Conservation (phyloP, 2,888 invertebrate species). For the Cybosia mesomella region DNA sequence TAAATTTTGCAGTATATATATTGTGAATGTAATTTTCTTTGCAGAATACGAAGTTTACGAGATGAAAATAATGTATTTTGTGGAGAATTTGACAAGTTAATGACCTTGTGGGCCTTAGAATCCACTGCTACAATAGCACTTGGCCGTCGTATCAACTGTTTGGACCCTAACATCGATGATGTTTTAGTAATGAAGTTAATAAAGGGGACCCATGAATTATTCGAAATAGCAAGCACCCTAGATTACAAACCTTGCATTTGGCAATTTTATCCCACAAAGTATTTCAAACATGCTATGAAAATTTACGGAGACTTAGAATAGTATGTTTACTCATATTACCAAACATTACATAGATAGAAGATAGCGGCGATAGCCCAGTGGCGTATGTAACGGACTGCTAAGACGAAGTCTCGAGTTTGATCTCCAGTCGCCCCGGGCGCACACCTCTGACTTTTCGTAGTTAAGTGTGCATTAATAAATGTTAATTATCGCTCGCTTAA, state of each 20-base stretch:
- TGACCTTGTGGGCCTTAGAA: conserved; percentile 17
- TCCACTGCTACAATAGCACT: conserved; percentile 10
- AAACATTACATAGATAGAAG: too few relatives aligned
- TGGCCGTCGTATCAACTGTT: conserved; percentile 14
- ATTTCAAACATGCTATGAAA: conserved; percentile 59
- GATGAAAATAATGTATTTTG: background rate
- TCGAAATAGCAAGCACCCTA: conserved; percentile 71
- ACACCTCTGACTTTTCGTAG: too few relatives aligned
- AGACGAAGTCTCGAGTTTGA: too few relatives aligned
- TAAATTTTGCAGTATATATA: background rate
- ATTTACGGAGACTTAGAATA: conserved; percentile 11
- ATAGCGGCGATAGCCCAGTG: too few relatives aligned
- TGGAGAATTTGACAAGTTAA: conserved; percentile 10
- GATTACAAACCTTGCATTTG: conserved; percentile 52
- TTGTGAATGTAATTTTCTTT: background rate
- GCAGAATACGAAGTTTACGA: conserved; percentile 1
- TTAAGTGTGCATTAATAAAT: too few relatives aligned
- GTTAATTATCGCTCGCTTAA: too few relatives aligned
- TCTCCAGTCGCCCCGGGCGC: too few relatives aligned
- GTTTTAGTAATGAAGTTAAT: conserved; percentile 8
- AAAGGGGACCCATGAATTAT: conserved; percentile 8
- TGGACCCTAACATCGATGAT: background rate
- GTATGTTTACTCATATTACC: background rate
- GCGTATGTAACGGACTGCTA: too few relatives aligned
- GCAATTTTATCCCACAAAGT: conserved; percentile 56